Percentiles rank a stretch among this genome's conserved stretches.
Evolutionary conservation across 2,797 vertebrate species (phyloP).

Genomic region (Zenarchopterus dispar): DNA sequence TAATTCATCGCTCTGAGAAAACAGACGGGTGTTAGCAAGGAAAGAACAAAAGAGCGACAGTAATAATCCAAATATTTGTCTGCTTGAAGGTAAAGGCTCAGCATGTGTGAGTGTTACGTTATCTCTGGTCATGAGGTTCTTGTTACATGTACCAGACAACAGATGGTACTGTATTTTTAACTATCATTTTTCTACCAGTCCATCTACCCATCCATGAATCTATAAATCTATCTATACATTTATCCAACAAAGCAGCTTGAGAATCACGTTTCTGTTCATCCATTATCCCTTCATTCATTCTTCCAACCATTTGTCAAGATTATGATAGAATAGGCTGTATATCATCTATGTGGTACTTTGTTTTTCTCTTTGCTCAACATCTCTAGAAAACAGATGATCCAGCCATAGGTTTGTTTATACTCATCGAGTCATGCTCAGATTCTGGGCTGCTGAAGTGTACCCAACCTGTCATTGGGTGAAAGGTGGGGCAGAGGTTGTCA

Average conservation of each 20-base stretch:
- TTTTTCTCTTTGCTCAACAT: constrained; percentile 10
- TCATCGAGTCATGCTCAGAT: too few relatives aligned
- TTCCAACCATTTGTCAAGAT: constrained; percentile 42
- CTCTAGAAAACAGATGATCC: too few relatives aligned
- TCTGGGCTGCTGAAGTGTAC: too few relatives aligned
- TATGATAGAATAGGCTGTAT: constrained; percentile 33
- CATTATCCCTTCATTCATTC: constrained; percentile 31
- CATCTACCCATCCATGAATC: constrained; percentile 20
- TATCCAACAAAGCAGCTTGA: constrained; percentile 3
- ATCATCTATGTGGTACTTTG: background rate
- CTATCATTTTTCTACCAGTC: constrained; percentile 30
- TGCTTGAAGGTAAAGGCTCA: constrained; percentile 47
- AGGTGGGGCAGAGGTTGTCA: too few relatives aligned
- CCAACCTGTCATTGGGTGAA: too few relatives aligned
- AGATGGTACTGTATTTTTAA: constrained; percentile 45
- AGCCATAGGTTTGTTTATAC: too few relatives aligned
- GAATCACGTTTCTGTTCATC: constrained; percentile 11
- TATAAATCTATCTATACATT: constrained; percentile 16
- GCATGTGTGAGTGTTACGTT: constrained; percentile 44
- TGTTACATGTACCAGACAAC: constrained; percentile 58
- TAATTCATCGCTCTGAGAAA: constrained; percentile 63
- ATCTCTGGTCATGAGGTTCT: constrained; percentile 63
- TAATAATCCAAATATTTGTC: constrained; percentile 69
- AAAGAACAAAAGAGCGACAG: constrained; percentile 45
- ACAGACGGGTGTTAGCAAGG: constrained; percentile 52